Evolutionary conservation across 1,140 invertebrate genomes (phyloP).

Genomic region (Danaus plexippus): DNA sequence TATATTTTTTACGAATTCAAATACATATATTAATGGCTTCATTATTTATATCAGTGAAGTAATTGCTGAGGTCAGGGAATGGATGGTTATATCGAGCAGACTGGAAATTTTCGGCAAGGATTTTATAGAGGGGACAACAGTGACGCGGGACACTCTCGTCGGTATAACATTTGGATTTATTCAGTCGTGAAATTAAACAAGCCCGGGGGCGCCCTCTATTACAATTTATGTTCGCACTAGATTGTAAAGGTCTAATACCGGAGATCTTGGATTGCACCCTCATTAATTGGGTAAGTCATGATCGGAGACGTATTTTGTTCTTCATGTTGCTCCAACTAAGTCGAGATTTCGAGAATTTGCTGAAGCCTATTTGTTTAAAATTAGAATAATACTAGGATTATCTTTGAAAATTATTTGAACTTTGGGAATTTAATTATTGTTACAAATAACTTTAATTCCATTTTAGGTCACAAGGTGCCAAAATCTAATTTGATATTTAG

Average conservation of each 20-base stretch:
- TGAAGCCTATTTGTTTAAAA: constrained; percentile 12
- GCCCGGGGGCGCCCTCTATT: constrained; percentile 50
- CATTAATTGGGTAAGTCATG: constrained; percentile 52
- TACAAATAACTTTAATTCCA: no score
- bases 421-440: no score
- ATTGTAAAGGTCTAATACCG: constrained; percentile 50
- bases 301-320: constrained; percentile 39
- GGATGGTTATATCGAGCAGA: background rate
- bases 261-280: constrained; percentile 41
- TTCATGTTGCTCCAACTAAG: constrained; percentile 30
- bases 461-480: no score
- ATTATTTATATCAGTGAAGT: no score
- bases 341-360: constrained; percentile 16
- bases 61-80: no score
- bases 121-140: constrained; percentile 50
- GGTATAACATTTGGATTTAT: constrained; percentile 67
- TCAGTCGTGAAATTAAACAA: constrained; percentile 70
- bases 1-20: no score
- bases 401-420: no score
- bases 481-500: no score
- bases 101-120: constrained; percentile 35
- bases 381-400: constrained; percentile 4
- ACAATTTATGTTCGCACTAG: constrained; percentile 67
- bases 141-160: constrained; percentile 34
- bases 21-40: no score